Conservation (phyloP, 1,140 invertebrate species). For the Calliphora vicina region DNA sequence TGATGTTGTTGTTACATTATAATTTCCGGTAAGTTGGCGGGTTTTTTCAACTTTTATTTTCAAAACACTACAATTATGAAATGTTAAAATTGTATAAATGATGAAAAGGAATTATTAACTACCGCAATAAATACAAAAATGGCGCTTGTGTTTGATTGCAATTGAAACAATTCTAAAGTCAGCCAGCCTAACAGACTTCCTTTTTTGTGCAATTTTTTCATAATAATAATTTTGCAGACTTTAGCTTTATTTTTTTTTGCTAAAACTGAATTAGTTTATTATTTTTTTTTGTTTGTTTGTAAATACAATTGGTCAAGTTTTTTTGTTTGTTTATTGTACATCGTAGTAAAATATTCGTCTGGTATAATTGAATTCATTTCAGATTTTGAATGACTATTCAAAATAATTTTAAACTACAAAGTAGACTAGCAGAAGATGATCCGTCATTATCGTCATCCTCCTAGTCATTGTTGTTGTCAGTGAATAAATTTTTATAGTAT, state of each 20-base stretch:
- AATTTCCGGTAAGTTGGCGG: not conserved
- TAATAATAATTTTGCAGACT: not conserved
- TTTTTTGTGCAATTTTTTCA: too few species aligned
- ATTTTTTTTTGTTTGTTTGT: not conserved
- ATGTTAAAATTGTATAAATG: not conserved
- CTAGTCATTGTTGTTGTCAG: not conserved
- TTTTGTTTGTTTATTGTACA: not conserved
- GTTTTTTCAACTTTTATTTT: not conserved
- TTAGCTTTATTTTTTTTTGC: too few species aligned
- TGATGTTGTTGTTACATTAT: not conserved
- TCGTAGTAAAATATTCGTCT: not conserved
- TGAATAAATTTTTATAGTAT: not conserved
- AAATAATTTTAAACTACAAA: not conserved
- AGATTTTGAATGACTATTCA: not conserved
- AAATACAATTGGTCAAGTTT: not conserved
- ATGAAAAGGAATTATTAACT: not conserved
- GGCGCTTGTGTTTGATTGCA: not conserved
- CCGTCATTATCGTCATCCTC: not conserved
- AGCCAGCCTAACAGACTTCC: too few species aligned
- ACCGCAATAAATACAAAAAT: not conserved
- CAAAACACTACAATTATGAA: not conserved
- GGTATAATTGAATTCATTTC: not conserved
- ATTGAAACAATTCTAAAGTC: not conserved
- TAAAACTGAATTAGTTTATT: not conserved
- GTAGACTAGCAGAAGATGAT: not conserved